phyloP scores from a whole-genome alignment of 2,113 vertebrate species.

The Cairina moschata region DNA sequence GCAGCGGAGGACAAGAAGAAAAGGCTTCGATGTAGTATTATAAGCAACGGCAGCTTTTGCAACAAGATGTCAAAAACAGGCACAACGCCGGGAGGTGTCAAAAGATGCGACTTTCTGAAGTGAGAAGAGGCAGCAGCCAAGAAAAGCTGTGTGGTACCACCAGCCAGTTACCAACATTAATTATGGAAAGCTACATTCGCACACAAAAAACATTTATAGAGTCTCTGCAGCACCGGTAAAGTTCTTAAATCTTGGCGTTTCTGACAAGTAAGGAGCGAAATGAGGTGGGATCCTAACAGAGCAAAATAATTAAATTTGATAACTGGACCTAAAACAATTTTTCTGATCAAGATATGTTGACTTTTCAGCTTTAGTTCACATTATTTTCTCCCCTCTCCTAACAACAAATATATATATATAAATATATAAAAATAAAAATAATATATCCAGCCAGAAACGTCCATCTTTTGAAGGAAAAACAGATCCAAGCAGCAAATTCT shows the following conservation, averaged over 20 bases:
- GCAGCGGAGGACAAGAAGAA: background rate
- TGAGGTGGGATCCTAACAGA: background rate
- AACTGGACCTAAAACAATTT: background rate
- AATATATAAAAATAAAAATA: no score
- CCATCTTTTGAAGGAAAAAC: background rate
- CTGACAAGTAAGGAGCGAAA: background rate
- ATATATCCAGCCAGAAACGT: background rate
- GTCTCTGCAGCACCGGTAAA: background rate
- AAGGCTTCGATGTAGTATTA: rapidly evolving
- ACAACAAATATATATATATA: background rate
- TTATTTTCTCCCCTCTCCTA: background rate
- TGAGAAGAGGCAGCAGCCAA: background rate
- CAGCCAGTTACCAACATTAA: background rate
- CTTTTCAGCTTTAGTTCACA: background rate
- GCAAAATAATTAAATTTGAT: background rate
- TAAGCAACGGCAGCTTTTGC: background rate
- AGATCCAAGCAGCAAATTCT: background rate
- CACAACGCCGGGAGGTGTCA: background rate
- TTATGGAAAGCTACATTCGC: background rate
- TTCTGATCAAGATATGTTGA: background rate
- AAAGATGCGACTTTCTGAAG: background rate
- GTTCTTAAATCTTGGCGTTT: background rate
- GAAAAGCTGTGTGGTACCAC: background rate
- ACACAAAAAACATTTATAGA: background rate
- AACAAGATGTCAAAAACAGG: background rate